Percentiles rank a stretch among this genome's conserved stretches.
These are phyloP conservation scores for Ptychoptera albimana DNA, from an alignment of 2,888 invertebrate genomes.

Conservation along the genomic window DNA sequence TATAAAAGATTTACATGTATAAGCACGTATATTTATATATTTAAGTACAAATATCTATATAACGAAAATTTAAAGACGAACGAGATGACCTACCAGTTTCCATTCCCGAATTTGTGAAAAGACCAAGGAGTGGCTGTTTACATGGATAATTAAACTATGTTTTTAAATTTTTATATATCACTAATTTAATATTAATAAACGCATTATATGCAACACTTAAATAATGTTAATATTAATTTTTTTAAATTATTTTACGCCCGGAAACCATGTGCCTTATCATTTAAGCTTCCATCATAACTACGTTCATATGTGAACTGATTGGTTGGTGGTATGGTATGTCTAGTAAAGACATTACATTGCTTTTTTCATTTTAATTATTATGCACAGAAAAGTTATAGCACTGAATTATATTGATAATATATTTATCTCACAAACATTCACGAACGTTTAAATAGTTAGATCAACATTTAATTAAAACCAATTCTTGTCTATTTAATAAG, in stretches of 20 bases:
- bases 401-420: neutral
- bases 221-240: slow-evolving; percentile 1
- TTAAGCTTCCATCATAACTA: slow-evolving; percentile 23
- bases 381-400: neutral
- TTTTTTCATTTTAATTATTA: neutral
- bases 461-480: slow-evolving; percentile 1
- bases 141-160: slow-evolving; percentile 3
- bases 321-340: neutral
- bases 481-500: slow-evolving; percentile 9
- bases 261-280: slow-evolving; percentile 36
- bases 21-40: neutral
- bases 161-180: slow-evolving; percentile 1
- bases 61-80: slow-evolving; percentile 28
- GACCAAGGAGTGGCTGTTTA: slow-evolving; percentile 6
- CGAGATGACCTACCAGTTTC: slow-evolving; percentile 19
- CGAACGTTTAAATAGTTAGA: neutral
- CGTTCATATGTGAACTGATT: slow-evolving; percentile 4
- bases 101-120: slow-evolving; percentile 9
- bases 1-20: slow-evolving; percentile 1
- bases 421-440: neutral
- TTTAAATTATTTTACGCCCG: slow-evolving; percentile 14
- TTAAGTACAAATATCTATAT: neutral
- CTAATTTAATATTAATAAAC: neutral
- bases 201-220: slow-evolving; percentile 1
- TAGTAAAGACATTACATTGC: slow-evolving; percentile 5